A percentile compares a stretch with the other conserved stretches of the same genome.
phyloP scores from a whole-genome alignment of 2,888 invertebrate species.

The Vanessa cardui region DNA sequence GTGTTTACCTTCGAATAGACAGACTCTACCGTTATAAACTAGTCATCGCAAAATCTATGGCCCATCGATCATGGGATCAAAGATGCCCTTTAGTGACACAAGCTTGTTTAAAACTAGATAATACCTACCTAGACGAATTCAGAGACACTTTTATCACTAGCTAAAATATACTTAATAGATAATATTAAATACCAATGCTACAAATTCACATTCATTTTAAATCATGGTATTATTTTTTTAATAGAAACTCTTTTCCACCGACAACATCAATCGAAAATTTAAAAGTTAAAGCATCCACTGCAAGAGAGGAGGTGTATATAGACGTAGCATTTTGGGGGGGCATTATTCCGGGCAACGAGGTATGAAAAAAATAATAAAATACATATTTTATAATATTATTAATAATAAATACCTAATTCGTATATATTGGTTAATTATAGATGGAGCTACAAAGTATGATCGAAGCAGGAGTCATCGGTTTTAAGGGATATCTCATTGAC shows the following conservation, averaged over 20 bases:
- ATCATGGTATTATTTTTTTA: background rate
- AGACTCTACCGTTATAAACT: too few species aligned
- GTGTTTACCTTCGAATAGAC: too few species aligned
- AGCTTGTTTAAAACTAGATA: too few species aligned
- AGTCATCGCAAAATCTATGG: too few species aligned
- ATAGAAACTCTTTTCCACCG: constrained; percentile 87
- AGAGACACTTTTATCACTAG: too few species aligned
- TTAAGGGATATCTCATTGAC: constrained; percentile 86
- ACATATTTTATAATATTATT: too few species aligned
- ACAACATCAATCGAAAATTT: constrained; percentile 85
- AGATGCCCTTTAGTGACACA: too few species aligned
- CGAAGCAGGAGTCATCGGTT: constrained; percentile 86
- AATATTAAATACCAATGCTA: too few species aligned
- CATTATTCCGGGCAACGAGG: constrained; percentile 85
- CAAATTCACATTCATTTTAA: background rate
- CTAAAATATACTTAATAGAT: too few species aligned
- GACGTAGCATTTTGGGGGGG: constrained; percentile 91
- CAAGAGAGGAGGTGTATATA: constrained; percentile 83
- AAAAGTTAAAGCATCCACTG: constrained; percentile 81
- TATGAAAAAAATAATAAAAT: constrained; percentile 43
- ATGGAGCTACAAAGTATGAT: constrained; percentile 80
- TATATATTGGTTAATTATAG: constrained; percentile 53
- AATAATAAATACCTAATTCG: background rate
- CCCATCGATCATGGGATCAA: too few species aligned
- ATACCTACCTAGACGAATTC: too few species aligned